A percentile compares a stretch with the other conserved stretches of the same genome.
These are phyloP conservation scores for Cryptosula pallasiana DNA, from an alignment of 2,888 invertebrate genomes.

Conservation along the genomic window DNA sequence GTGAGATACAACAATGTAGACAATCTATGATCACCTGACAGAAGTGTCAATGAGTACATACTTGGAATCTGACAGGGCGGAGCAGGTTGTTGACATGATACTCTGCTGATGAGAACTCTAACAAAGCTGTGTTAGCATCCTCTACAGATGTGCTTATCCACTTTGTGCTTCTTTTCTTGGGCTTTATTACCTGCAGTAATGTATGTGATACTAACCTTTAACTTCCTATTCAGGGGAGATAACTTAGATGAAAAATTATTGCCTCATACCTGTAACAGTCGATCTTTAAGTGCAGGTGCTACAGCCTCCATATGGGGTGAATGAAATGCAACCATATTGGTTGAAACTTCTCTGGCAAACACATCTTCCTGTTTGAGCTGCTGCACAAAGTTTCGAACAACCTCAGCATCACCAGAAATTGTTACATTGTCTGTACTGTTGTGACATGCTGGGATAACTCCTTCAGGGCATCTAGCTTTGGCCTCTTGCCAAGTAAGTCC, in stretches of 20 bases:
- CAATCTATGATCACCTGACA: no score
- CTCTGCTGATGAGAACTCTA: constrained; percentile 77
- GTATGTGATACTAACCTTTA: no score
- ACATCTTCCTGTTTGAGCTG: constrained; percentile 45
- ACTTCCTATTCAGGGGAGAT: constrained; percentile 44
- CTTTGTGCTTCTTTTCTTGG: constrained; percentile 70
- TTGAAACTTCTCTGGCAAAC: constrained; percentile 51
- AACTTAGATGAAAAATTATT: no score
- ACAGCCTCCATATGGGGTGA: constrained; percentile 50
- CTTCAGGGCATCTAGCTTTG: constrained; percentile 44
- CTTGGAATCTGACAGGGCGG: constrained; percentile 83
- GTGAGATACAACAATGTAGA: no score
- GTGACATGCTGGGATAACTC: constrained; percentile 68
- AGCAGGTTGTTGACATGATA: constrained; percentile 95
- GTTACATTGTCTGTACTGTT: constrained; percentile 91
- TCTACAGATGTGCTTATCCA: constrained; percentile 91
- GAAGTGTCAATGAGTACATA: no score
- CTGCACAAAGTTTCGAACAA: constrained; percentile 42
- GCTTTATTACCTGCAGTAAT: constrained; percentile 69
- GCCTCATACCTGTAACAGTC: constrained; percentile 46
- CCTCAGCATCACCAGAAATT: constrained; percentile 74
- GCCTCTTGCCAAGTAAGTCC: constrained; percentile 53
- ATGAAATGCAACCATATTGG: constrained; percentile 51
- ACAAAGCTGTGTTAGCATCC: constrained; percentile 72
- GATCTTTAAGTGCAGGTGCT: constrained; percentile 44